Base-by-base conservation (phyloP, 2,888 invertebrate genomes). In the Nasonovia ribisnigri region DNA sequence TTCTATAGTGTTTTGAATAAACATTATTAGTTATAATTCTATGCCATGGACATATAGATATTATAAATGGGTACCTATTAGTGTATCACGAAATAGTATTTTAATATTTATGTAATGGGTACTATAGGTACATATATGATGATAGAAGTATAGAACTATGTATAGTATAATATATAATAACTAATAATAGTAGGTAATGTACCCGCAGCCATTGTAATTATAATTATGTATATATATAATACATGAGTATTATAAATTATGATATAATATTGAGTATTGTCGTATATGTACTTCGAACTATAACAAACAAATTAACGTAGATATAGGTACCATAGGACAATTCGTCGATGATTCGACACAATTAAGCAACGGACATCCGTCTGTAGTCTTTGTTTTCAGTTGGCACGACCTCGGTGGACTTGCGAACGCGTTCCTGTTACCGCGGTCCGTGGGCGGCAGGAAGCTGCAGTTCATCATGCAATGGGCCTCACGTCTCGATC, bases 321-420 rank as follows among this genome's bases (percentile, higher is more conserved):
- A 29, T 60, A n/a, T 67, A 67, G n/a, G n/a, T 16, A 67, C 16
- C 16, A 67, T 3, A 51, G n/a, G 16, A 1, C 1, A n/a, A 67
- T 67, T n/a, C 1, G 13, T n/a, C 67, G 16, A 67, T 29, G 29
- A 29, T 11, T 60, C 29, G 29, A 60, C n/a, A 67, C 60, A 67
- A n/a, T n/a, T n/a, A n/a, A n/a, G 60, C 60, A 13, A 67, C 67
- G 67, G 16, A 67, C 1, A 29, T 67, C 16, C 5, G 67, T n/a
- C 13, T 67, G 67, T n/a, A 67, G n/a, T 67, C 16, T 57, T 90
- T 77, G 77, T 90, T 90, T 90, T 42, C n/a, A 43, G 51, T 36
- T 11, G 48, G 20, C 51, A 36, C 29, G 86, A 92, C 86, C 91
- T 92, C 91, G 91, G 48, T 29, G 42, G 54, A 88, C 4, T 54